Percentiles rank a stretch among this genome's conserved stretches.
phyloP scores from a whole-genome alignment of 1,140 invertebrate species.

The Protaetia brevitarsis region DNA sequence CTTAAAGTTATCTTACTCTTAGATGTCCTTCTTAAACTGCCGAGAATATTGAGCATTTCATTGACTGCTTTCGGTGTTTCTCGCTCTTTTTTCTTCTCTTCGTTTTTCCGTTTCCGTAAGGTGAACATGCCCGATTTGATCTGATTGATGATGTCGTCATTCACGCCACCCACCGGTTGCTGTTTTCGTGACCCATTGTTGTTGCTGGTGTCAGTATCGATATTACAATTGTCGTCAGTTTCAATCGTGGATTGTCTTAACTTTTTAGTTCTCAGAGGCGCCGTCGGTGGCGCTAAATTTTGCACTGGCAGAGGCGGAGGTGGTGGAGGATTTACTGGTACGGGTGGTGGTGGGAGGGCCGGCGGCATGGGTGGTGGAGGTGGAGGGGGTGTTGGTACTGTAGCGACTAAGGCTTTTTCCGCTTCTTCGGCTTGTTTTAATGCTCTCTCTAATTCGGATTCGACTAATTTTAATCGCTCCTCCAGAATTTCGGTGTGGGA shows the following conservation, averaged over 20 bases:
- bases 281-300: conserved; percentile 13
- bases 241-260: conserved; percentile 26
- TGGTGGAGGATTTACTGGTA: conserved; percentile 45
- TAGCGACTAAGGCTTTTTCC: conserved; percentile 52
- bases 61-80: conserved; percentile 65
- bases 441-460: conserved; percentile 62
- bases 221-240: conserved; percentile 43
- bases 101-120: conserved; percentile 60
- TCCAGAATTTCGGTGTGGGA: conserved; percentile 66
- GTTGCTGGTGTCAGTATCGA: conserved; percentile 23
- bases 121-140: conserved; percentile 74
- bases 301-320: conserved; percentile 48
- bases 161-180: conserved; percentile 52
- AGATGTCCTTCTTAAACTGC: conserved; percentile 61
- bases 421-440: conserved; percentile 60
- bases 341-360: conserved; percentile 48
- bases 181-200: conserved; percentile 27
- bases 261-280: conserved; percentile 19
- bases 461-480: conserved; percentile 65
- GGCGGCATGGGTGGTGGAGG: conserved; percentile 49
- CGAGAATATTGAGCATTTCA: conserved; percentile 69
- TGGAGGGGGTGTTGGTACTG: conserved; percentile 46
- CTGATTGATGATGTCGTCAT: conserved; percentile 71
- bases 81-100: conserved; percentile 57
- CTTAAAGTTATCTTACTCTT: conserved; percentile 41